These are phyloP conservation scores for Platalea minor DNA, from an alignment of 2,797 vertebrate species.

Conservation along the genomic window DNA sequence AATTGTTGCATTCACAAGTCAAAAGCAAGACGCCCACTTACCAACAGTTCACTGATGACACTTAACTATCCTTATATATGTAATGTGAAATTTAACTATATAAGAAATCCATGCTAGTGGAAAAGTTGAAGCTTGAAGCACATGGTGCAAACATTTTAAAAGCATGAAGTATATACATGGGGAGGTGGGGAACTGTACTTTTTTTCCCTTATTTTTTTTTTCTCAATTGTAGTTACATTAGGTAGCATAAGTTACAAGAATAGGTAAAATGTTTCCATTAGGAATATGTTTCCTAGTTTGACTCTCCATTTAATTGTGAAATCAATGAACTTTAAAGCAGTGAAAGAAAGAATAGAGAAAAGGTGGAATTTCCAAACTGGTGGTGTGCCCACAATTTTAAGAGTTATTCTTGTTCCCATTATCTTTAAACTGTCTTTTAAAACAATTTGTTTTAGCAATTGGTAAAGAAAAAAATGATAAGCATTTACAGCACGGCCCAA, in stretches of 20 bases:
- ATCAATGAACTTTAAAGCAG: background rate
- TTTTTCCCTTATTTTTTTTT: background rate
- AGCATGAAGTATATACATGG: fast-evolving
- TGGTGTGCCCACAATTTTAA: background rate
- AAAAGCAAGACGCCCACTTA: background rate
- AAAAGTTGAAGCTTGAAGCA: background rate
- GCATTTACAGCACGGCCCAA: background rate
- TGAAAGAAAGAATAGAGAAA: background rate
- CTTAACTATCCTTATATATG: background rate
- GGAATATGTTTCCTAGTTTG: background rate
- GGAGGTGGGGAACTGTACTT: background rate
- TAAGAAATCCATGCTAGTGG: background rate
- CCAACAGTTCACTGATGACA: background rate
- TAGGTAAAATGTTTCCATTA: background rate
- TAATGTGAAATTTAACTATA: background rate
- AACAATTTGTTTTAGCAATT: background rate
- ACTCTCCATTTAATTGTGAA: background rate
- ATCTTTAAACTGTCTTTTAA: background rate
- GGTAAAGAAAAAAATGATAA: background rate
- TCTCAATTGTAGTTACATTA: background rate
- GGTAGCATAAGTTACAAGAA: background rate
- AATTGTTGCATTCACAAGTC: background rate
- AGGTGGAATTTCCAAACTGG: background rate
- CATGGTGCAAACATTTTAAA: background rate
- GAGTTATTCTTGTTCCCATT: background rate